Evolutionary conservation across 2,113 vertebrate species (phyloP), one percentile per base, ranked within the genome.

Genomic region (Todiramphus saurophagus): DNA sequence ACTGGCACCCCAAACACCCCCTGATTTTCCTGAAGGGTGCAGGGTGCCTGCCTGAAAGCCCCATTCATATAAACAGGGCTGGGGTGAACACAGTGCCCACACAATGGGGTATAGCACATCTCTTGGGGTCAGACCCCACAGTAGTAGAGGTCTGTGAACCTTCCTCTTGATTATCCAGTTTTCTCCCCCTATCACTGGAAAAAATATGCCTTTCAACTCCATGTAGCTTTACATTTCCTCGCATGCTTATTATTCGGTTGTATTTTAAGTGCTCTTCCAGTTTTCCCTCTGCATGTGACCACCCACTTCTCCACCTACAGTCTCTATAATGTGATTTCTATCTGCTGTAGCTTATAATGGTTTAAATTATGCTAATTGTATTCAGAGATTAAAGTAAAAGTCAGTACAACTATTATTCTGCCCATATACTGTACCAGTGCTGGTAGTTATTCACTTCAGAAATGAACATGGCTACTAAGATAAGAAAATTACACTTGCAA

Each of bases 321-420:
- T 96, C 96, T 97, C 97, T 96, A 95, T 98, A 98, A 98, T 97
- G 97, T 96, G 90, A 96, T 97, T 97, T 98, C 93, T 98, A 97
- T 97, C 96, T 97, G 78, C 95, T 97, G 92, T 94, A 95, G 89
- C 89, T 97, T 97, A 97, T 98, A 98, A 98, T 96, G 95, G 91
- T 87, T 96, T 97, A 94, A 98, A 98, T 98, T 97, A 98, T 98
- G 97, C 79, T 98, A 98, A 98, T 98, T 97, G 95, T 97, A 98
- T 98, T 97, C 97, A 95, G 74, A 96, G 93, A 94, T 97, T 98
- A 91, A 97, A 98, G 96, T 97, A 97, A 98, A 97, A 98, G 97
- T 95, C 94, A 97, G 96, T 96, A 90, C 43, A 15, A 96, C 97
- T 97, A 97, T 98, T 97, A 97, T 97, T 97, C 96, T 97, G 84